Evolutionary conservation across 2,888 invertebrate species (phyloP), one percentile per base, ranked within the genome.

Genomic region (Eumerus sabulonum): DNA sequence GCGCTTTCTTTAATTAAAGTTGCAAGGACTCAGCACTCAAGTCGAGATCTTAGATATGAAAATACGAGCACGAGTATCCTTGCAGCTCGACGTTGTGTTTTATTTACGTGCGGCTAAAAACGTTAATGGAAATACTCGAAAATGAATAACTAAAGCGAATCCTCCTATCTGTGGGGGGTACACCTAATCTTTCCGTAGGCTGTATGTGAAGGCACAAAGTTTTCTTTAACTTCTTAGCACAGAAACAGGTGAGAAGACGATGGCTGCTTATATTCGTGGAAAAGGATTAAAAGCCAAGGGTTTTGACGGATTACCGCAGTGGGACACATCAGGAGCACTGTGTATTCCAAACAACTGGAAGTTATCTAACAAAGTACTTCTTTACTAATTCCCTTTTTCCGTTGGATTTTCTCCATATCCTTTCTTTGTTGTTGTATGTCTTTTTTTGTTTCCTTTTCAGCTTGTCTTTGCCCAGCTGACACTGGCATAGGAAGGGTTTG

Each of bases 1-100:
- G 51, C 57, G 51, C 36, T 72, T 63, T 62, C 64, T 57, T 63
- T 72, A 64, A 72, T 72, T 72, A 72, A 72, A 72, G 50, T 53
- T 72, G 64, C 57, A 72, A 72, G 57, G 51, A 50, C 63, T 17
- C 44, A 27, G 12, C 63, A 44, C 9, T 48, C 16, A 4, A 38
- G 14, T 16, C n/a, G 9, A 17, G 9, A 40, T n/a, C 9, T 13
- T 13, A 17, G 47, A 38, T 14, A n/a, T n/a, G n/a, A n/a, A n/a
- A n/a, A n/a, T n/a, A n/a, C n/a, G n/a, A n/a, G n/a, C n/a, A n/a
- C n/a, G n/a, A 7, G 7, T 27, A 27, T 27, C 27, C 27, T 51
- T 40, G 35, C n/a, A 45, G 17, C 56, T 48, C 50, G 44, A 0
- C 44, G 17, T 67, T 27, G 27, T 67, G 47, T 48, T 73, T 54